phyloP scores from a whole-genome alignment of 2,888 invertebrate species.

The Acanthacorydalis orientalis region DNA sequence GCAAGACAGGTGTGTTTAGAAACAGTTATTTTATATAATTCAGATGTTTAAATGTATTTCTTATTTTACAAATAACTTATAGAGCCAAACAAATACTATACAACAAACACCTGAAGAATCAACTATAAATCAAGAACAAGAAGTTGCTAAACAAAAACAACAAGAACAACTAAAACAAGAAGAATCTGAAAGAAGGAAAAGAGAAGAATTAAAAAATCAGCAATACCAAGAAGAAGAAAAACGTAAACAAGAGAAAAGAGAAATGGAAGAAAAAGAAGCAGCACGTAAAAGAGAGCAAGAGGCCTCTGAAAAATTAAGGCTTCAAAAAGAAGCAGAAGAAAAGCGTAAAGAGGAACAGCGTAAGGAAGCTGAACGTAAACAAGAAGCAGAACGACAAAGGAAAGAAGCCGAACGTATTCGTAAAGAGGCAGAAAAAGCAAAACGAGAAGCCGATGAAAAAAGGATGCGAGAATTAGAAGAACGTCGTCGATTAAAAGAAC shows the following conservation, averaged over 20 bases:
- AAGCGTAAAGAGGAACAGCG: conserved; percentile 31
- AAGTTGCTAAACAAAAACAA: conserved; percentile 27
- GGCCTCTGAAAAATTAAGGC: conserved; percentile 27
- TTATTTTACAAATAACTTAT: background rate
- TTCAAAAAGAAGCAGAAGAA: conserved; percentile 32
- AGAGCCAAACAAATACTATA: background rate
- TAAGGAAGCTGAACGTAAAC: conserved; percentile 32
- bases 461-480: conserved; percentile 32
- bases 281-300: conserved; percentile 26
- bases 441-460: conserved; percentile 30
- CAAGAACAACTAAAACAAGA: conserved; percentile 19
- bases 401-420: conserved; percentile 30
- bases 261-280: conserved; percentile 28
- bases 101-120: conserved; percentile 7
- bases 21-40: too few species aligned
- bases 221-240: conserved; percentile 12
- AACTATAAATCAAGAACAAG: conserved; percentile 22
- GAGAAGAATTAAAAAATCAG: background rate
- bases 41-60: too few species aligned
- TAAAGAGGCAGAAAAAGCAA: conserved; percentile 31
- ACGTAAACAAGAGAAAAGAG: conserved; percentile 16
- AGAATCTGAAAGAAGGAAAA: background rate
- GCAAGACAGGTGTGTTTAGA: too few species aligned
- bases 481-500: conserved; percentile 29
- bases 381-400: conserved; percentile 31